phyloP scores from a whole-genome alignment of 2,797 vertebrate species.

The Saguinus oedipus region DNA sequence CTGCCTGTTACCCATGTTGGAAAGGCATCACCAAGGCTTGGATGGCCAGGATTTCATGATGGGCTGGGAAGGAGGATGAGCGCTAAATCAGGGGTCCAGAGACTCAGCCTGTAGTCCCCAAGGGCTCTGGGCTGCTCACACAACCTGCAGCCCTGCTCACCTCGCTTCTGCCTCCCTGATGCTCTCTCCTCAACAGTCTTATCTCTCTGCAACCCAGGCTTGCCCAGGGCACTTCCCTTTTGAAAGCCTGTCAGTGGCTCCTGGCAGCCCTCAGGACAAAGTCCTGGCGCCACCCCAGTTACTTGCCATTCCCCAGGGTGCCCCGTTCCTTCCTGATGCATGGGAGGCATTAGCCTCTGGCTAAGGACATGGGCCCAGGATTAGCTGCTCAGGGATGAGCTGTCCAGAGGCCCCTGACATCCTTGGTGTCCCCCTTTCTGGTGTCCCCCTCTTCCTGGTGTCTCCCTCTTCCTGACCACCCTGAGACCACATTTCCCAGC shows the following conservation, averaged over 20 bases:
- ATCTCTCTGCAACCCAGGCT: conserved; percentile 36
- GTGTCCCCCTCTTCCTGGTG: not conserved
- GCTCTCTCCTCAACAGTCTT: not conserved
- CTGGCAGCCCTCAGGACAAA: not conserved
- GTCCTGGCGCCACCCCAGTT: not conserved
- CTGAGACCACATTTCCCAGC: not conserved
- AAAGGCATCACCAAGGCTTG: not conserved
- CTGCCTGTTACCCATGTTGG: not conserved
- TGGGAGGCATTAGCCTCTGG: not conserved
- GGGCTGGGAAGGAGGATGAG: not conserved
- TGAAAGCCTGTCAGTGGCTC: not conserved
- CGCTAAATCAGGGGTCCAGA: not conserved
- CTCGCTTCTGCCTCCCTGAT: accelerated
- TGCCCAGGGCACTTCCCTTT: not conserved
- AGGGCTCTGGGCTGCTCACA: not conserved
- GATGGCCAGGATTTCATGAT: not conserved
- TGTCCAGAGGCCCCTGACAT: not conserved
- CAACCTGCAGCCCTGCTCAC: not conserved
- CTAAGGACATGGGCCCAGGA: not conserved
- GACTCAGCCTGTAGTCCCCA: not conserved
- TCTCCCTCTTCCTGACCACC: not conserved
- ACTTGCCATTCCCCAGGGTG: not conserved
- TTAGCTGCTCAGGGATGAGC: not conserved
- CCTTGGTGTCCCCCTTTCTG: not conserved
- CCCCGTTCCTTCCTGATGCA: not conserved